These are phyloP conservation scores for Sussaba pulchella DNA, from an alignment of 2,888 invertebrate species.

Conservation along the genomic window DNA sequence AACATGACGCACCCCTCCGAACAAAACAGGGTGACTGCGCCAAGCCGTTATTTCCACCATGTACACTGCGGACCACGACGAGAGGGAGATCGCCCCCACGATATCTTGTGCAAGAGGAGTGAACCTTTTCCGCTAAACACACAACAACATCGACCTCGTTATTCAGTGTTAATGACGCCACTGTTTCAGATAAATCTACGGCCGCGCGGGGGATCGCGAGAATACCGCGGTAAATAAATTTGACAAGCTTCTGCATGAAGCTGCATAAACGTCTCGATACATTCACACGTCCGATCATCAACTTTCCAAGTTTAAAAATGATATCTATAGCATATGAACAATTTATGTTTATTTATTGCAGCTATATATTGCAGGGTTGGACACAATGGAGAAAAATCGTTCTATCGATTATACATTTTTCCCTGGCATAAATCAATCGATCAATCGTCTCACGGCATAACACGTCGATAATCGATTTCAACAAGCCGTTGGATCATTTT, in stretches of 20 bases:
- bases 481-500: background rate
- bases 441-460: background rate
- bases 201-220: background rate
- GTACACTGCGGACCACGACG: constrained; percentile 1
- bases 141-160: constrained; percentile 76
- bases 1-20: constrained; percentile 47
- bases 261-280: too few species aligned
- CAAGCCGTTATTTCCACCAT: constrained; percentile 44
- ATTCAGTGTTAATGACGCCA: constrained; percentile 78
- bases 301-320: too few species aligned
- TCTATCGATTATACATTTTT: background rate
- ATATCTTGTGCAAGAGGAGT: constrained; percentile 18
- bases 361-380: too few species aligned
- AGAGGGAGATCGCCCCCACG: constrained; percentile 34
- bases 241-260: background rate
- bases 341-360: too few species aligned
- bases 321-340: too few species aligned
- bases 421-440: background rate
- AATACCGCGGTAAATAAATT: background rate
- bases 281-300: background rate
- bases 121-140: constrained; percentile 25
- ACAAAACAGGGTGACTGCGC: constrained; percentile 37
- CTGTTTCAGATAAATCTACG: background rate
- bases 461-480: background rate
- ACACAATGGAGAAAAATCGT: background rate